Evolutionary conservation across 2,797 vertebrate genomes (phyloP).

Genomic region (Lepidocolaptes lacrymiger): DNA sequence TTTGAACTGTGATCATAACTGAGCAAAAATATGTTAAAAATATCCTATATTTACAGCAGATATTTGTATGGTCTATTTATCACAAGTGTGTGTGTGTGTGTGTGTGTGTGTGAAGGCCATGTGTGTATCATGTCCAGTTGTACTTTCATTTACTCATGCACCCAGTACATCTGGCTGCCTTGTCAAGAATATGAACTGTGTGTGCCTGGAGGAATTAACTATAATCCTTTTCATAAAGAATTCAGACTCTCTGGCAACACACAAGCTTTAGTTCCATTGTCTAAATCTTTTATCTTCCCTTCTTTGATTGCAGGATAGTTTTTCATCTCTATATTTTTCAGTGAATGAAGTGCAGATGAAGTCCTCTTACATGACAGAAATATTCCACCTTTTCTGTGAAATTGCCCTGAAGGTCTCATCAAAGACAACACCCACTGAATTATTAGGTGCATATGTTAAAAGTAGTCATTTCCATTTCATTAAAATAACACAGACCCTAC

Average conservation of each 20-base stretch:
- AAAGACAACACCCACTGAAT: constrained; percentile 40
- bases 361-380: not conserved
- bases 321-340: constrained; percentile 39
- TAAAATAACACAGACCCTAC: not conserved
- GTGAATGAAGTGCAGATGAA: constrained; percentile 43
- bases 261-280: constrained; percentile 38
- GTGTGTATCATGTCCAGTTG: not conserved
- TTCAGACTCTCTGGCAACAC: constrained; percentile 3
- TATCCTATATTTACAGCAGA: not conserved
- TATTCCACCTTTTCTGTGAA: constrained; percentile 25
- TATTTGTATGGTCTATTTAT: not conserved
- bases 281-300: constrained; percentile 52
- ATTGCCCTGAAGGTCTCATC: constrained; percentile 23
- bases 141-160: not conserved
- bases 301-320: constrained; percentile 37
- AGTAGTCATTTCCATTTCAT: constrained; percentile 17
- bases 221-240: not conserved
- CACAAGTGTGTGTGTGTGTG: not conserved
- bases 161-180: not conserved
- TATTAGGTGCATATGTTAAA: constrained; percentile 37
- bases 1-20: not conserved
- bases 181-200: not conserved
- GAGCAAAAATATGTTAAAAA: not conserved
- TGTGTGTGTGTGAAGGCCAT: not conserved
- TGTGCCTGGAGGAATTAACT: constrained; percentile 14